Percentiles rank a stretch among this genome's conserved stretches.
phyloP scores from a whole-genome alignment of 2,888 invertebrate species.

The Drosophila mayaguana region DNA sequence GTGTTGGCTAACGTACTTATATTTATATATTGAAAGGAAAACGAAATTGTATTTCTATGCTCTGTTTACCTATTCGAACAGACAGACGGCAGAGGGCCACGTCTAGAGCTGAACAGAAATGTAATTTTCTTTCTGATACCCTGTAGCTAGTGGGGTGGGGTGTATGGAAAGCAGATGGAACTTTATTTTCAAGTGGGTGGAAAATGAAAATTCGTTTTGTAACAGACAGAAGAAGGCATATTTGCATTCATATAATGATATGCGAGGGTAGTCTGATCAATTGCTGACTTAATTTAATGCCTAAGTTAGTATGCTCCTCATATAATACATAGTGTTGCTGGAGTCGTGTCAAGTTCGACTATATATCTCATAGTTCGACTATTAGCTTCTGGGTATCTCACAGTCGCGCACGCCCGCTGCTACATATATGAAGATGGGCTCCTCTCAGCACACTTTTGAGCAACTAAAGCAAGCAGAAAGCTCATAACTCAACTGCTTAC shows the following conservation, averaged over 20 bases:
- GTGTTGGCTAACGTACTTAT: slow-evolving; percentile 5
- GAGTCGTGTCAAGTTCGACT: no score
- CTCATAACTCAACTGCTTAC: slow-evolving; percentile 26
- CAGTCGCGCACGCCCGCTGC: background rate
- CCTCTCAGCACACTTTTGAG: slow-evolving; percentile 25
- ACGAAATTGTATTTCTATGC: slow-evolving; percentile 67
- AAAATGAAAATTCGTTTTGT: background rate
- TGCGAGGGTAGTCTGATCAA: background rate
- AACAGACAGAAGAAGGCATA: background rate
- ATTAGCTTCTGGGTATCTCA: background rate
- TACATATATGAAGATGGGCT: slow-evolving; percentile 15
- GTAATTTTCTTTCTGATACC: slow-evolving; percentile 62
- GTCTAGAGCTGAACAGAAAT: slow-evolving; percentile 48
- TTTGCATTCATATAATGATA: background rate
- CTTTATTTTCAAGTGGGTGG: background rate
- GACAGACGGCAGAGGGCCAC: slow-evolving; percentile 1
- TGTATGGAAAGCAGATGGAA: slow-evolving; percentile 21
- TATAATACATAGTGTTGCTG: background rate
- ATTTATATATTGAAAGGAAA: slow-evolving; percentile 9
- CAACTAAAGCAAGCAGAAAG: slow-evolving; percentile 10
- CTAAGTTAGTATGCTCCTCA: background rate
- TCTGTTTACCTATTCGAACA: slow-evolving; percentile 71
- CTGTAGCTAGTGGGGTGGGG: background rate
- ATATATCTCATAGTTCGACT: no score
- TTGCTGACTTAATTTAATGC: background rate